Percentiles rank a stretch among this genome's conserved stretches.
Evolutionary conservation across 2,113 vertebrate genomes (phyloP).

Genomic region (Amblyornis subalaris): DNA sequence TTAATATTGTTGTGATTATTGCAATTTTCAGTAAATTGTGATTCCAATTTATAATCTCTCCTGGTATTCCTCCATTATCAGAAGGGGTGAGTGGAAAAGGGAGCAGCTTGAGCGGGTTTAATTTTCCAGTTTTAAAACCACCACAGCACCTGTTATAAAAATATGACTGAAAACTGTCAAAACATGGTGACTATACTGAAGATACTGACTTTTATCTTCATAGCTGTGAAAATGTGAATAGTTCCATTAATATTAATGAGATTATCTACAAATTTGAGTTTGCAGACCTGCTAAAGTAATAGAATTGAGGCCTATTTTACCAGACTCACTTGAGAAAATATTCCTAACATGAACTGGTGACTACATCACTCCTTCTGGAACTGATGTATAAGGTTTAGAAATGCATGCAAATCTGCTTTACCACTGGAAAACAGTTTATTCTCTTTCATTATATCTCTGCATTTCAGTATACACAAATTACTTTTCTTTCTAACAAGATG

Average conservation of each 20-base stretch:
- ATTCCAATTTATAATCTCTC: background rate
- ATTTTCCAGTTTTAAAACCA: background rate
- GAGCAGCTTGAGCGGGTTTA: background rate
- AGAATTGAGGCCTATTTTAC: background rate
- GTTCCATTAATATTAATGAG: background rate
- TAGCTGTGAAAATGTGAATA: background rate
- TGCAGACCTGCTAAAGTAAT: background rate
- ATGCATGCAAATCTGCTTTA: background rate
- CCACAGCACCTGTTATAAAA: background rate
- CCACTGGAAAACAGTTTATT: background rate
- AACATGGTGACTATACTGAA: background rate
- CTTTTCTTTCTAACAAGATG: background rate
- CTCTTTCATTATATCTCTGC: background rate
- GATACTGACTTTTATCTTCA: background rate
- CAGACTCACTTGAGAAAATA: background rate
- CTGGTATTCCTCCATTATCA: background rate
- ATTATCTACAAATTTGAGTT: background rate
- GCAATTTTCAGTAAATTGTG: background rate
- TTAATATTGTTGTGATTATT: background rate
- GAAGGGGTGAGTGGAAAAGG: background rate
- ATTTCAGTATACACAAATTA: background rate
- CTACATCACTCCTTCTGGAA: background rate
- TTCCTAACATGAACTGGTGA: background rate
- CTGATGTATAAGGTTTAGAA: background rate
- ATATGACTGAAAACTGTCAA: background rate